These are phyloP conservation scores for Merodon equestris DNA, from an alignment of 2,888 invertebrate species.

Conservation along the genomic window DNA sequence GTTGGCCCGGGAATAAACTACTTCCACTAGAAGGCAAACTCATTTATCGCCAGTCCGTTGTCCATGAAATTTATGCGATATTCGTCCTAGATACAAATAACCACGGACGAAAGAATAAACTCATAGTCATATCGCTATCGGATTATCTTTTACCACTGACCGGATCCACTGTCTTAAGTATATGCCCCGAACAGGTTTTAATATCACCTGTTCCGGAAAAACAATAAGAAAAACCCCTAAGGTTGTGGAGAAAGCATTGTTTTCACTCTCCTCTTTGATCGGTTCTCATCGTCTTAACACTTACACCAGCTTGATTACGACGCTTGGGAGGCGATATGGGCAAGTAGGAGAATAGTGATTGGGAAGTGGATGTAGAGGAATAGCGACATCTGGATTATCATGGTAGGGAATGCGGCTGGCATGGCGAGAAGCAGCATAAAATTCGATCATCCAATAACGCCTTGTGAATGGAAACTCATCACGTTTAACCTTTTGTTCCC, in stretches of 20 bases:
- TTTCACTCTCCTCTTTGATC: constrained; percentile 8
- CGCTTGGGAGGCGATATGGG: too few species aligned
- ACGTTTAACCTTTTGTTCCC: constrained; percentile 67
- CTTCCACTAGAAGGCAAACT: constrained; percentile 19
- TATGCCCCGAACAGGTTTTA: constrained; percentile 54
- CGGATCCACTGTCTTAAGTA: constrained; percentile 27
- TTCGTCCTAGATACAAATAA: background rate
- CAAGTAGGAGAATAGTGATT: constrained; percentile 13
- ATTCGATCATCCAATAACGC: constrained; percentile 65
- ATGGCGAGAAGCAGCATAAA: constrained; percentile 53
- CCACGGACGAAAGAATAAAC: too few species aligned
- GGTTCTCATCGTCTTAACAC: background rate
- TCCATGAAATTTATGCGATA: constrained; percentile 26
- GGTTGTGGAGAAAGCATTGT: constrained; percentile 48
- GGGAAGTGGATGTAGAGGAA: constrained; percentile 5
- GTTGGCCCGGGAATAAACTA: constrained; percentile 3
- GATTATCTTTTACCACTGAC: constrained; percentile 24
- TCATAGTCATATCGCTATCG: too few species aligned
- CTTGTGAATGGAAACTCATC: constrained; percentile 63
- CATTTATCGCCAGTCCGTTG: background rate
- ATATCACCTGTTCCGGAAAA: constrained; percentile 33
- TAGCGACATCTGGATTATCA: constrained; percentile 61
- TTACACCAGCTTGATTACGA: too few species aligned
- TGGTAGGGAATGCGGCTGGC: constrained; percentile 47
- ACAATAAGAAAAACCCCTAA: constrained; percentile 28